These are phyloP conservation scores for Pachyramphus minor DNA, from an alignment of 2,113 vertebrate genomes.

Conservation along the genomic window DNA sequence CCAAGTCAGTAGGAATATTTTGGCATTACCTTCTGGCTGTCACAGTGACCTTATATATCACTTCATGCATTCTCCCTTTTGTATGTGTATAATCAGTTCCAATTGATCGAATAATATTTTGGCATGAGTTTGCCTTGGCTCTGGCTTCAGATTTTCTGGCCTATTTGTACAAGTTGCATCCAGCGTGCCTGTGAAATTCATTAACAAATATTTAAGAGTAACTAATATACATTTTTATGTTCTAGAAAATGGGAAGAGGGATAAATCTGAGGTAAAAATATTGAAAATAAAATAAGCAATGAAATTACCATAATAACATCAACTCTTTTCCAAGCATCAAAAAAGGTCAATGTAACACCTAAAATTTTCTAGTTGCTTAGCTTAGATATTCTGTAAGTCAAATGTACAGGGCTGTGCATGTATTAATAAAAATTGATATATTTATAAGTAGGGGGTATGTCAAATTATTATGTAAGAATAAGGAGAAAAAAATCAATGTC, in stretches of 20 bases:
- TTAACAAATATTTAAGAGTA: conserved; percentile 39
- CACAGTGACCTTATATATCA: conserved; percentile 62
- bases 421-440: not conserved
- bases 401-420: not conserved
- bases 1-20: conserved; percentile 39
- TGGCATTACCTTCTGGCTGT: conserved; percentile 60
- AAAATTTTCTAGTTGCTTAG: not conserved
- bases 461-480: not conserved
- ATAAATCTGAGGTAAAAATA: not conserved
- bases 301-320: not conserved
- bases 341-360: not conserved
- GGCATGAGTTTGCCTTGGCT: conserved; percentile 40
- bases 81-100: conserved; percentile 56
- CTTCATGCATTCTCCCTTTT: conserved; percentile 47
- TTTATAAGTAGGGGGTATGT: not conserved
- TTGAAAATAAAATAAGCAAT: not conserved
- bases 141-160: conserved; percentile 15
- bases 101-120: conserved; percentile 56
- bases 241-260: not conserved
- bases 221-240: not conserved
- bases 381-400: not conserved
- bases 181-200: conserved; percentile 23
- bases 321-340: not conserved
- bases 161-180: not conserved
- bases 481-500: not conserved